phyloP scores from a whole-genome alignment of 2,797 vertebrate genomes.

The Odontamblyopus rebecca region DNA sequence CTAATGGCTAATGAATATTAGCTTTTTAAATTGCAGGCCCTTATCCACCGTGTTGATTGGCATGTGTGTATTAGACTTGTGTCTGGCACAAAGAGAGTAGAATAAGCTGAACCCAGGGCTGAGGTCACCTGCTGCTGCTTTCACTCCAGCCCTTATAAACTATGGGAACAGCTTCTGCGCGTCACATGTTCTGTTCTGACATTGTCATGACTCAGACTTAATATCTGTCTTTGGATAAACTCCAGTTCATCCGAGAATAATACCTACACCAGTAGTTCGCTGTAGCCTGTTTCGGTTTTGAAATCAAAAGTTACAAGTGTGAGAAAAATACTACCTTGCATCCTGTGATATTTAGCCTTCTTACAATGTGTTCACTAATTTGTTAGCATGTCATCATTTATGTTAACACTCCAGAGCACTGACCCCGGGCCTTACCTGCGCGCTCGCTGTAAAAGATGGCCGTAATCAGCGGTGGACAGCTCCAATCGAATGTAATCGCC shows the following conservation, averaged over 20 bases:
- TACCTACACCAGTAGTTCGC: not conserved
- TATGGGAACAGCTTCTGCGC: not conserved
- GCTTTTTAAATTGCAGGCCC: not conserved
- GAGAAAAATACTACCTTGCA: not conserved
- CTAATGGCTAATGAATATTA: not conserved
- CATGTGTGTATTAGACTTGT: not conserved
- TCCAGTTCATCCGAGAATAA: not conserved
- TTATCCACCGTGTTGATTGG: not conserved
- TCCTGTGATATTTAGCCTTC: not conserved
- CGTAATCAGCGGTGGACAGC: conserved; percentile 83
- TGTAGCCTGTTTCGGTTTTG: not conserved
- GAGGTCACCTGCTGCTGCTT: conserved; percentile 10
- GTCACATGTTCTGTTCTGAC: conserved; percentile 9
- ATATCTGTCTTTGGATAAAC: not conserved
- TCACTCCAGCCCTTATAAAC: not conserved
- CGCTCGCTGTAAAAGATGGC: conserved; percentile 79
- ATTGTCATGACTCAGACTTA: not conserved
- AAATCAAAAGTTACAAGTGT: not conserved
- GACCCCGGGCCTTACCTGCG: conserved; percentile 5
- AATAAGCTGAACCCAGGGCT: not conserved
- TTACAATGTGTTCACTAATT: not conserved
- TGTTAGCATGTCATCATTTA: not conserved
- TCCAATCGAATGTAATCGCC: conserved; percentile 84
- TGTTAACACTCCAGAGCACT: conserved; percentile 62
- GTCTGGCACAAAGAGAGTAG: not conserved